phyloP scores from a whole-genome alignment of 2,113 vertebrate species.

The Formicarius rufipectus region DNA sequence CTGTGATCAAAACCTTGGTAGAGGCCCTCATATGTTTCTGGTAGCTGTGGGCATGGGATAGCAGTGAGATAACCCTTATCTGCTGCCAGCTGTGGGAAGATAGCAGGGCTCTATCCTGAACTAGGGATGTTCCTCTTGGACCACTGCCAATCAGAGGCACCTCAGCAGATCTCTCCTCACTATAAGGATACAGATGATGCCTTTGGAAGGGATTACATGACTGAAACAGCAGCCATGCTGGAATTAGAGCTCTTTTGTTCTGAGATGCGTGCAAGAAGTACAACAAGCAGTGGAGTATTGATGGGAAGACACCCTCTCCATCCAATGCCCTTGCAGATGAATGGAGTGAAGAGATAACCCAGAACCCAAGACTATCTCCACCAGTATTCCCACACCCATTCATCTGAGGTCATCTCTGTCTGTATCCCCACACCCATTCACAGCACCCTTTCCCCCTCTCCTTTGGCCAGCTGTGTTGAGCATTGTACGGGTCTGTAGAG shows the following conservation, averaged over 20 bases:
- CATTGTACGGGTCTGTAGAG: not conserved
- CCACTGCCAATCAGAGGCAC: fast-evolving
- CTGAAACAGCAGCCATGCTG: not conserved
- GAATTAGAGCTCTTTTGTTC: not conserved
- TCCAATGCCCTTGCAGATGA: not conserved
- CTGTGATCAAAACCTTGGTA: not conserved
- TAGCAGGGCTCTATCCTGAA: not conserved
- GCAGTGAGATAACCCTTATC: not conserved
- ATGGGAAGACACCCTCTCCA: not conserved
- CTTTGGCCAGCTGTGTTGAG: not conserved
- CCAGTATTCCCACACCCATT: not conserved
- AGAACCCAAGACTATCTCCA: not conserved
- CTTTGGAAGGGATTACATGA: not conserved
- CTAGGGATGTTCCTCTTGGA: fast-evolving
- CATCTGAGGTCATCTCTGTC: not conserved
- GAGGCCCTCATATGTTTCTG: not conserved
- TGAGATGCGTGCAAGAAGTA: not conserved
- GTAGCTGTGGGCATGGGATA: not conserved
- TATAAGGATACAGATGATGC: not conserved
- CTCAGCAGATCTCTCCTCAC: not conserved
- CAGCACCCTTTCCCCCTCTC: not conserved
- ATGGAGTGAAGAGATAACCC: not conserved
- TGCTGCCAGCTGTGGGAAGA: not conserved
- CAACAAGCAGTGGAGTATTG: not conserved
- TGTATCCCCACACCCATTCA: not conserved